A percentile compares a stretch with the other conserved stretches of the same genome.
Evolutionary conservation across 2,888 invertebrate species (phyloP).

Genomic region (Pseudolycoriella hygida): DNA sequence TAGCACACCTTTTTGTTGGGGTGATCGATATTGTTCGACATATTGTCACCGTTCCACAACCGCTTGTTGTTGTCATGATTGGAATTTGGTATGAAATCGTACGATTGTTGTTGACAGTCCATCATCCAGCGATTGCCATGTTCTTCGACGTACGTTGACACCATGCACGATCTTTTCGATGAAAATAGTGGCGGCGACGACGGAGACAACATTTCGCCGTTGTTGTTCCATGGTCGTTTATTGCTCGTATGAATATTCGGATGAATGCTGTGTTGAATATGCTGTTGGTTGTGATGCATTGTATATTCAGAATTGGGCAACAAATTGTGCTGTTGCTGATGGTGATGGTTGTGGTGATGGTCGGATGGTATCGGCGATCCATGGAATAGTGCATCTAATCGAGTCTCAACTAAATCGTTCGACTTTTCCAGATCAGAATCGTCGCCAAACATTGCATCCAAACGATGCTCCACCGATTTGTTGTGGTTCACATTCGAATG

Average conservation of each 20-base stretch:
- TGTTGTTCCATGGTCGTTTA: constrained; percentile 5
- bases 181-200: neutral
- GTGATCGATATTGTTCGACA: constrained; percentile 5
- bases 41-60: constrained; percentile 12
- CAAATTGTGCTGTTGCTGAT: neutral
- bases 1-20: constrained; percentile 12
- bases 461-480: constrained; percentile 27
- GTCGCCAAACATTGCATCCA: constrained; percentile 28
- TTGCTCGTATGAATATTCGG: neutral
- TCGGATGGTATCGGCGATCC: constrained; percentile 11
- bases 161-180: constrained; percentile 6
- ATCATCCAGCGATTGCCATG: constrained; percentile 8
- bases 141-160: constrained; percentile 4
- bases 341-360: neutral
- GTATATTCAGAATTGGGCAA: neutral
- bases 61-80: constrained; percentile 10
- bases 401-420: constrained; percentile 22
- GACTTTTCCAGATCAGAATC: constrained; percentile 12
- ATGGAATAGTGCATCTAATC: constrained; percentile 27
- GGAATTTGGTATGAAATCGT: constrained; percentile 5
- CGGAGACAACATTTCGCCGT: constrained; percentile 1
- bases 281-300: neutral
- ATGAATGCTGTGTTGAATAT: neutral
- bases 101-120: constrained; percentile 14
- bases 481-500: neutral